These are phyloP conservation scores for Drosophila obscura DNA, from an alignment of 1,140 invertebrate genomes.

Conservation along the genomic window DNA sequence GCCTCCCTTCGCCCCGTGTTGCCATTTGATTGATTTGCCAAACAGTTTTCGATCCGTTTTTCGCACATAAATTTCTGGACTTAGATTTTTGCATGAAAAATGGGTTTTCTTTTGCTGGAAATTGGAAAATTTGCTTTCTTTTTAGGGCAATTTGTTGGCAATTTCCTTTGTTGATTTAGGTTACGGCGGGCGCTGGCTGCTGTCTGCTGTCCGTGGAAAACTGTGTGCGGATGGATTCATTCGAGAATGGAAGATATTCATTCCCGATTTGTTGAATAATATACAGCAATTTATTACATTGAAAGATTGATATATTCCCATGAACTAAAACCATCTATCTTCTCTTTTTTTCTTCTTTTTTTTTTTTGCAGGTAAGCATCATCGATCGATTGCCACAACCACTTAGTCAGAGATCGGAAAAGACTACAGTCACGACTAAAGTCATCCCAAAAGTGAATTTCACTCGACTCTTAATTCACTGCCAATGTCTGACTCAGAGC, in stretches of 20 bases:
- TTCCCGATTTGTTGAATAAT: constrained; percentile 44
- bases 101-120: constrained; percentile 35
- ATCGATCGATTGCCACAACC: constrained; percentile 46
- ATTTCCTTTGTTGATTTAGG: constrained; percentile 76
- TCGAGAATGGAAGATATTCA: constrained; percentile 25
- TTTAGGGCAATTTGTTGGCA: constrained; percentile 67
- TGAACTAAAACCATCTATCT: constrained; percentile 6
- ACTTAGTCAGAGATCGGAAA: constrained; percentile 30
- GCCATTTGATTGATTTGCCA: constrained; percentile 72
- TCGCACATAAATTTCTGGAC: constrained; percentile 32
- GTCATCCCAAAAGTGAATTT: too few relatives aligned
- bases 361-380: constrained; percentile 62
- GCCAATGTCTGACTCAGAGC: constrained; percentile 53
- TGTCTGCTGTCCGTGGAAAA: constrained; percentile 1
- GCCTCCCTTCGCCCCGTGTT: background rate
- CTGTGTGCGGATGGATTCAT: constrained; percentile 35
- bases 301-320: constrained; percentile 16
- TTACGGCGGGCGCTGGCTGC: constrained; percentile 11
- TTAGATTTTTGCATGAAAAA: constrained; percentile 54
- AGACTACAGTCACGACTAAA: constrained; percentile 5
- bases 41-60: constrained; percentile 61
- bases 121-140: constrained; percentile 43
- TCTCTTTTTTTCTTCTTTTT: constrained; percentile 10
- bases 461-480: constrained; percentile 52
- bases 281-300: constrained; percentile 42